Evolutionary conservation across 2,888 invertebrate genomes (phyloP).

Genomic region (Bugulina stolonifera): DNA sequence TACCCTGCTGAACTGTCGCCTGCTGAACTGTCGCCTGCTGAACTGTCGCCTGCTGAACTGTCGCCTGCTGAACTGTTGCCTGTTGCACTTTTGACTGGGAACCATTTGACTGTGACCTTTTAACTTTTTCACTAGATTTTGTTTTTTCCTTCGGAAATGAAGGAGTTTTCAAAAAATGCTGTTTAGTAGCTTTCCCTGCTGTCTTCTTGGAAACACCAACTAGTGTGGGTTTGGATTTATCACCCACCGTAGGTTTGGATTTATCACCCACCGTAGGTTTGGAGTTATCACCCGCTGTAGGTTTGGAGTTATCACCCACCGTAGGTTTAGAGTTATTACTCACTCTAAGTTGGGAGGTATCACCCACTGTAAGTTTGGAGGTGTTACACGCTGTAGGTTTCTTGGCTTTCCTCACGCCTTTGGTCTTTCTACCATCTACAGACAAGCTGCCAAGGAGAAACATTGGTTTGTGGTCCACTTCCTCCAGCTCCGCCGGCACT

Average conservation of each 20-base stretch:
- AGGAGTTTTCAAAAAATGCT: no score
- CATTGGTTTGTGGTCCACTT: neutral
- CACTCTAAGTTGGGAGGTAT: neutral
- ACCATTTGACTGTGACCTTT: no score
- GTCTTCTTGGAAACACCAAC: neutral
- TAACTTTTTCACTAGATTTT: no score
- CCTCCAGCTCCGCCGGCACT: neutral
- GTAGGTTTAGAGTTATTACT: neutral
- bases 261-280: neutral
- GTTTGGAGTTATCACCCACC: neutral
- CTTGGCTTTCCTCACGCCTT: neutral
- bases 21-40: no score
- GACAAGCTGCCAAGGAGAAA: neutral
- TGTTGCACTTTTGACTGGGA: no score
- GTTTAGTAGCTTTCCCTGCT: no score
- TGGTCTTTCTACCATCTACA: neutral
- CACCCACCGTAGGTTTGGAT: neutral
- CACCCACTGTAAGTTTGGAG: neutral
- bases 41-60: no score
- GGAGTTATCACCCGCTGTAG: neutral
- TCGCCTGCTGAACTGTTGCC: no score
- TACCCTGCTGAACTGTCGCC: no score
- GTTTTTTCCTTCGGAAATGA: no score
- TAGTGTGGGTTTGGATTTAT: neutral
- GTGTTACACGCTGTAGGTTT: neutral